Conservation (phyloP, 2,113 vertebrate genomes). For the Fukomys damarensis region DNA sequence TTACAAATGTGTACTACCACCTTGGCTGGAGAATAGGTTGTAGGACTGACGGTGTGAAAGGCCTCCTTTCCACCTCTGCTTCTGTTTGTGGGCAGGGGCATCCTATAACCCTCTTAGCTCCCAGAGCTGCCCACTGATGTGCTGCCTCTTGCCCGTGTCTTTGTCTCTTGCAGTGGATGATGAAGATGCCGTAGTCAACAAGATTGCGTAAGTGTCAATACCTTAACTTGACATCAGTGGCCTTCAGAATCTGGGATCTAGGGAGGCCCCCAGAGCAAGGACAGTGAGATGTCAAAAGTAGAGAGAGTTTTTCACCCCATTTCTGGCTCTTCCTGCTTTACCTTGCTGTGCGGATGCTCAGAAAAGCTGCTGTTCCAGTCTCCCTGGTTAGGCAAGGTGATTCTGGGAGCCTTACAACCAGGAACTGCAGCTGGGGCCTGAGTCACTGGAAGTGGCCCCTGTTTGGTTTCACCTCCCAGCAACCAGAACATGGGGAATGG, state of each 20-base stretch:
- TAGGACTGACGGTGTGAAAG: not conserved
- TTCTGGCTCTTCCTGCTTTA: conserved; percentile 58
- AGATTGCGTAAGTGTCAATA: conserved; percentile 94
- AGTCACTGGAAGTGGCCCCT: conserved; percentile 66
- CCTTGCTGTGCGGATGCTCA: not conserved
- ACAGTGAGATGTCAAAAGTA: not conserved
- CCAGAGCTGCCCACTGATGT: conserved; percentile 10
- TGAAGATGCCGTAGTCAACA: conserved; percentile 98
- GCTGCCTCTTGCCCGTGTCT: conserved; percentile 6
- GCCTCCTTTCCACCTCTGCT: not conserved
- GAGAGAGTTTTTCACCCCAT: not conserved
- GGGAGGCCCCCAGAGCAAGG: not conserved
- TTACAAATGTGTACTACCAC: not conserved
- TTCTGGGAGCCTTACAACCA: conserved; percentile 38
- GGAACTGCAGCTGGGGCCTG: conserved; percentile 38
- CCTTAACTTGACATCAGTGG: not conserved
- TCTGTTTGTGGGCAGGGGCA: not conserved
- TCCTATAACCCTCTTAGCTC: not conserved
- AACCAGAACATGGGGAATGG: not conserved
- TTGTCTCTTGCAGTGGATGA: conserved; percentile 89
- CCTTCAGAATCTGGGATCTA: conserved; percentile 9
- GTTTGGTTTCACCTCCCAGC: conserved; percentile 48
- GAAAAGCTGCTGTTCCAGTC: conserved; percentile 77
- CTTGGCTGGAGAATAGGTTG: not conserved
- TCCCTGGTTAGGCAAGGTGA: conserved; percentile 33